These are phyloP conservation scores for Lacerta viridis DNA, from an alignment of 2,797 vertebrate genomes.

Conservation along the genomic window DNA sequence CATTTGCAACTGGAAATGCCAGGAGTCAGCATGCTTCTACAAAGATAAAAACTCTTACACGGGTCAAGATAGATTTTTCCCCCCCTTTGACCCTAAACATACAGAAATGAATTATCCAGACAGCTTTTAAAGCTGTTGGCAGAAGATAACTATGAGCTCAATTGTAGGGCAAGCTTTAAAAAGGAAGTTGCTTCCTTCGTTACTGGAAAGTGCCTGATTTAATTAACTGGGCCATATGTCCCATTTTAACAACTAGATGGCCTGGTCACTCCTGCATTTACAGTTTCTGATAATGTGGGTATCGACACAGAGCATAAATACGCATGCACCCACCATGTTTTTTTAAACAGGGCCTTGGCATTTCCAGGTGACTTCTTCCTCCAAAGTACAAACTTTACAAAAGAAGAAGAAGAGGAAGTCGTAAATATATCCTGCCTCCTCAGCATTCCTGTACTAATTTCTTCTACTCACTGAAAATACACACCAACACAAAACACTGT, in stretches of 20 bases:
- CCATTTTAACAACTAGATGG: slow-evolving; percentile 68
- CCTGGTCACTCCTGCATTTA: slow-evolving; percentile 66
- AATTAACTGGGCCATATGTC: slow-evolving; percentile 76
- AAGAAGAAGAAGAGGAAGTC: not conserved
- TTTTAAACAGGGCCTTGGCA: slow-evolving; percentile 69
- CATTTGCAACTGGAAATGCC: slow-evolving; percentile 34
- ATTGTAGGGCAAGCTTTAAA: slow-evolving; percentile 65
- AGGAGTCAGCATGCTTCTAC: slow-evolving; percentile 39
- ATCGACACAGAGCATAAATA: slow-evolving; percentile 52
- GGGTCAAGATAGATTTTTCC: slow-evolving; percentile 60
- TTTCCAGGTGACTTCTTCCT: slow-evolving; percentile 31
- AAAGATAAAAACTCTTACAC: slow-evolving; percentile 40
- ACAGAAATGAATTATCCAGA: slow-evolving; percentile 72
- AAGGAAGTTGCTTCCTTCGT: slow-evolving; percentile 79
- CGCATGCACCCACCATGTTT: slow-evolving; percentile 61
- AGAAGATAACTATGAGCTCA: slow-evolving; percentile 72
- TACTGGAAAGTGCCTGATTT: slow-evolving; percentile 81
- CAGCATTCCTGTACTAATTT: slow-evolving; percentile 55
- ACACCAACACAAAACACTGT: slow-evolving; percentile 70
- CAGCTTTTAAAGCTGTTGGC: slow-evolving; percentile 71
- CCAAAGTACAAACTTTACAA: slow-evolving; percentile 52
- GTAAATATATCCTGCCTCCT: slow-evolving; percentile 58
- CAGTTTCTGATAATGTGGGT: slow-evolving; percentile 64
- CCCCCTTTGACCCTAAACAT: slow-evolving; percentile 58
- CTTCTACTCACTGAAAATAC: slow-evolving; percentile 64